Evolutionary conservation across 1,140 invertebrate genomes (phyloP), one percentile per base, ranked within the genome.

Genomic region (Zaprionus nigranus): DNA sequence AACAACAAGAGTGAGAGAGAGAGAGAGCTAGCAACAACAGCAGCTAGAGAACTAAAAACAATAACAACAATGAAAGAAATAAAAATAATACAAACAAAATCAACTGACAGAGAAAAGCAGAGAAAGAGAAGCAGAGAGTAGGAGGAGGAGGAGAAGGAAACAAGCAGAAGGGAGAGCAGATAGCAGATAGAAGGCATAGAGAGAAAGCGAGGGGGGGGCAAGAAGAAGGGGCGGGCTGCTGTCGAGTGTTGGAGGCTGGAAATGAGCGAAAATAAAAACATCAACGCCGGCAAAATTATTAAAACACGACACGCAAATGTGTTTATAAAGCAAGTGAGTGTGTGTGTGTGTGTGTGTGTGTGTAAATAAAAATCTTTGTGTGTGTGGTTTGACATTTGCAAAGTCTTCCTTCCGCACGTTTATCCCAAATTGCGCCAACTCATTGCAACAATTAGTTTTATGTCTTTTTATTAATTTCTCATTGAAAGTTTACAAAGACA

Each of bases 271-370:
- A 82, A 82, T 79, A 69, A 82, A 82, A 77, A 84, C 64, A 84
- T 81, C 73, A 83, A 58, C 81, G 65, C 65, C 40, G 51, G 51
- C 78, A 78, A 69, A 78, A 85, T 84, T 84, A 84, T 46, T 46
- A 46, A 34, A 34, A 70, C 78, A 69, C 65, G 43, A 61, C 78
- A 85, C 82, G 66, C 79, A 78, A 81, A 85, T 78, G 67, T 63
- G 78, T 69, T 69, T 69, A 51, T 54, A 56, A 64, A 40, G 30
- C 62, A 2, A 12, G 24, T 28, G 15, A 28, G 49, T 64, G 15
- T 38, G 49, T 17, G 26, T 24, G 49, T 17, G 26, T 24, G 43
- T 53, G 22, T 13, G 26, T 62, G 5, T 61, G 54, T 26, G 13
- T 5, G 9, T 26, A 30, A 7, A 30, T 30, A 30, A 30, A 30